Evolutionary conservation across 1,140 invertebrate genomes (phyloP).

Genomic region (Drosophila tropicalis): DNA sequence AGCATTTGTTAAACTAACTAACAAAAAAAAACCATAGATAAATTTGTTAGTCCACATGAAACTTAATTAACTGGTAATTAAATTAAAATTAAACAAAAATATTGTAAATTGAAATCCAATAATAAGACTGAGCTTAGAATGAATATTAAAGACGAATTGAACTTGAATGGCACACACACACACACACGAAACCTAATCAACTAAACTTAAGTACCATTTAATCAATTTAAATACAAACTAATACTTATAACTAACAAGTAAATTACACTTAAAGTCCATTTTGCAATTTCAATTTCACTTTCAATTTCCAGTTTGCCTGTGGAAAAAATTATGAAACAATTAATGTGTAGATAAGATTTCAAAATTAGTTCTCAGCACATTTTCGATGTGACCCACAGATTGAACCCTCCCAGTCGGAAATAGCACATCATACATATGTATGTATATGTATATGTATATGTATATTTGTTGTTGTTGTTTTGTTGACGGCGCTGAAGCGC

Average conservation of each 20-base stretch:
- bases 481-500: slow-evolving; percentile 53
- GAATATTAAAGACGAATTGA: neutral
- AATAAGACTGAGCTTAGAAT: neutral
- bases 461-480: neutral
- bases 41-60: too few relatives aligned
- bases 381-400: neutral
- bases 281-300: neutral
- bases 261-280: too few relatives aligned
- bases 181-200: too few relatives aligned
- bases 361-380: slow-evolving; percentile 5
- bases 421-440: neutral
- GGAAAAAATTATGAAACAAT: neutral
- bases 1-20: slow-evolving; percentile 50
- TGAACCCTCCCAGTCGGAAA: neutral
- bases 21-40: slow-evolving; percentile 8
- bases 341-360: neutral
- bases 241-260: neutral
- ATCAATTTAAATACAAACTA: neutral
- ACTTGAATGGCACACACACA: too few relatives aligned
- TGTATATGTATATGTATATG: neutral
- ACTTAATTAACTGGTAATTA: slow-evolving; percentile 5
- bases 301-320: neutral
- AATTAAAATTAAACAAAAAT: neutral
- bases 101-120: neutral
- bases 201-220: too few relatives aligned